A percentile compares a stretch with the other conserved stretches of the same genome.
Conservation (phyloP, 2,113 vertebrate genomes). For the Neogobius melanostomus region DNA sequence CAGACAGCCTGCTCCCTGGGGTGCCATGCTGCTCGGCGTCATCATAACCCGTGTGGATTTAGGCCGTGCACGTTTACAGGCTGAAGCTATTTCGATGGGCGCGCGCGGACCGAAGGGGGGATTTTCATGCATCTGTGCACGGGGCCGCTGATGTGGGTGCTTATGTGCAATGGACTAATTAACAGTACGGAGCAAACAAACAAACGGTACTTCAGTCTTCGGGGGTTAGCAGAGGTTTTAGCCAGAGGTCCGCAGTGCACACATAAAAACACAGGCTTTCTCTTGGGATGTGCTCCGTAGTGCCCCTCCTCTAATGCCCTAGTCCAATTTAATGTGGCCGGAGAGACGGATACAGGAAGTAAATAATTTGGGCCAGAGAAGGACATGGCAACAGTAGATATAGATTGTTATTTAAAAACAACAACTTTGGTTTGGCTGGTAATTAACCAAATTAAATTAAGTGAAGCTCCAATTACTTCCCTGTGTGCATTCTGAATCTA, state of each 20-base stretch:
- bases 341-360: conserved; percentile 29
- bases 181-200: conserved; percentile 22
- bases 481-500: too few species aligned
- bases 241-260: conserved; percentile 24
- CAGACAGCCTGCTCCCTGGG: conserved; percentile 56
- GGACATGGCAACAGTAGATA: conserved; percentile 6
- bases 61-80: background rate
- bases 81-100: background rate
- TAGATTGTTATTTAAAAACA: too few species aligned
- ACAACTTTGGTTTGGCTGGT: too few species aligned
- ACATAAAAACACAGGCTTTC: conserved; percentile 11
- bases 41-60: conserved; percentile 56
- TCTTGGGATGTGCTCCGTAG: conserved; percentile 5
- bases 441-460: too few species aligned
- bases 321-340: conserved; percentile 19
- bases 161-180: conserved; percentile 42
- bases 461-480: too few species aligned
- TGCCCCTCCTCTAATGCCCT: background rate
- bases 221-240: conserved; percentile 41
- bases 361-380: conserved; percentile 40
- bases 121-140: conserved; percentile 11
- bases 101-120: conserved; percentile 19
- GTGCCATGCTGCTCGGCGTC: conserved; percentile 47
- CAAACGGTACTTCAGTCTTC: conserved; percentile 32
- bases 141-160: conserved; percentile 5